phyloP scores from a whole-genome alignment of 2,888 invertebrate species.

The Druceiella hillmani region DNA sequence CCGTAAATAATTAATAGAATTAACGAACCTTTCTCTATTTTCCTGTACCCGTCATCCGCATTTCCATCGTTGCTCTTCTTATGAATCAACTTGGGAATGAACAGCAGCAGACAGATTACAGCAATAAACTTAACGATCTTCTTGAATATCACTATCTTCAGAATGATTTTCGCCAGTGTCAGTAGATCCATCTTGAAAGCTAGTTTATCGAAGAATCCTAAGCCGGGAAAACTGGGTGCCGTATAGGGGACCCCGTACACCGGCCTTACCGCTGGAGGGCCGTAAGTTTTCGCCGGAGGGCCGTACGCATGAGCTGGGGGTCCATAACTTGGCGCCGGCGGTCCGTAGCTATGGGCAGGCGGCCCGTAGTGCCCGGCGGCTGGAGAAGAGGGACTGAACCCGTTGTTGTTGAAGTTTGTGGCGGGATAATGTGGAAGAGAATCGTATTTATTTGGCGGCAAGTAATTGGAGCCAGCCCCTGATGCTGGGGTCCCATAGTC shows the following conservation, averaged over 20 bases:
- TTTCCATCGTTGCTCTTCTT: constrained; percentile 40
- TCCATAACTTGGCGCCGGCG: constrained; percentile 33
- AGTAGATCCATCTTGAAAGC: constrained; percentile 65
- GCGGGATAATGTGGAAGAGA: constrained; percentile 35
- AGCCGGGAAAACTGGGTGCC: constrained; percentile 32
- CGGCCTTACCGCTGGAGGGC: constrained; percentile 41
- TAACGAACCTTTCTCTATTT: too few species aligned
- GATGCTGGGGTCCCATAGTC: constrained; percentile 25
- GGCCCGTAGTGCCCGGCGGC: constrained; percentile 28
- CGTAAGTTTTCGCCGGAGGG: constrained; percentile 39
- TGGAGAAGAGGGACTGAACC: too few species aligned
- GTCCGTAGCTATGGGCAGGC: constrained; percentile 33
- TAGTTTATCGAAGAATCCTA: constrained; percentile 59
- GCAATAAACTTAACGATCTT: constrained; percentile 77
- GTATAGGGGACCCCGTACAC: constrained; percentile 54
- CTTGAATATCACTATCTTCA: constrained; percentile 75
- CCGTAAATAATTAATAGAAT: too few species aligned
- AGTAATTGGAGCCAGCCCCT: constrained; percentile 27
- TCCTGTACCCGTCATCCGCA: constrained; percentile 32
- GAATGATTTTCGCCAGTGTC: constrained; percentile 66
- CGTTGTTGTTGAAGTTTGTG: constrained; percentile 34
- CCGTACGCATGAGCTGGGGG: constrained; percentile 38
- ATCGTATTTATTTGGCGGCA: constrained; percentile 34
- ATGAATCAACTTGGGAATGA: constrained; percentile 64
- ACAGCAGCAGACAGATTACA: constrained; percentile 66